phyloP scores from a whole-genome alignment of 2,797 vertebrate species.

The Remorina albescens region DNA sequence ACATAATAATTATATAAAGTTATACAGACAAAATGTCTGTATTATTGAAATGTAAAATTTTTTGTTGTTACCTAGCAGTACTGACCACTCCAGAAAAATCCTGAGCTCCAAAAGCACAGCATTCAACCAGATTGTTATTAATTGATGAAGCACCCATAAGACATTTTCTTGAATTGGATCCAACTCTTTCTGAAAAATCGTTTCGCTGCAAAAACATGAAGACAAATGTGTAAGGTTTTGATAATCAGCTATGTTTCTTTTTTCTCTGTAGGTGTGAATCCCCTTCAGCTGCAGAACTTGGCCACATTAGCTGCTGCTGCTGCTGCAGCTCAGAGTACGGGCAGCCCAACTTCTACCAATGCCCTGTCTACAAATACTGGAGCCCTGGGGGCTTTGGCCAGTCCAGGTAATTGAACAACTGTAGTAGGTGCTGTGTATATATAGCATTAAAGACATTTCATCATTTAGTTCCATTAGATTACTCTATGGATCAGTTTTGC shows the following conservation, averaged over 20 bases:
- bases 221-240: constrained; percentile 12
- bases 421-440: constrained; percentile 5
- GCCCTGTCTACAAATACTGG: constrained; percentile 84
- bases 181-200: background rate
- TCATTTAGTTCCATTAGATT: background rate
- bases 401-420: constrained; percentile 85
- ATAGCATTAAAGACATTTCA: background rate
- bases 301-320: constrained; percentile 95
- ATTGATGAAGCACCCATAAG: background rate
- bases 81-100: background rate
- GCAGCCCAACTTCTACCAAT: constrained; percentile 89
- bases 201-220: constrained; percentile 2
- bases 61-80: background rate
- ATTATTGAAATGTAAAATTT: background rate
- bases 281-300: constrained; percentile 96
- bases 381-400: constrained; percentile 87
- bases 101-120: too few relatives aligned
- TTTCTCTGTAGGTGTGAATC: constrained; percentile 89
- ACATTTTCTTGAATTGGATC: background rate
- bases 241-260: constrained; percentile 38
- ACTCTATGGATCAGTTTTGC: background rate
- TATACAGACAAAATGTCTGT: too few relatives aligned
- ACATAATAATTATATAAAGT: too few relatives aligned
- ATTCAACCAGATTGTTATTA: too few relatives aligned
- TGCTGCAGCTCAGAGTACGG: constrained; percentile 93